These are phyloP conservation scores for Hirudinaria manillensis DNA, from an alignment of 2,888 invertebrate species.

Conservation along the genomic window DNA sequence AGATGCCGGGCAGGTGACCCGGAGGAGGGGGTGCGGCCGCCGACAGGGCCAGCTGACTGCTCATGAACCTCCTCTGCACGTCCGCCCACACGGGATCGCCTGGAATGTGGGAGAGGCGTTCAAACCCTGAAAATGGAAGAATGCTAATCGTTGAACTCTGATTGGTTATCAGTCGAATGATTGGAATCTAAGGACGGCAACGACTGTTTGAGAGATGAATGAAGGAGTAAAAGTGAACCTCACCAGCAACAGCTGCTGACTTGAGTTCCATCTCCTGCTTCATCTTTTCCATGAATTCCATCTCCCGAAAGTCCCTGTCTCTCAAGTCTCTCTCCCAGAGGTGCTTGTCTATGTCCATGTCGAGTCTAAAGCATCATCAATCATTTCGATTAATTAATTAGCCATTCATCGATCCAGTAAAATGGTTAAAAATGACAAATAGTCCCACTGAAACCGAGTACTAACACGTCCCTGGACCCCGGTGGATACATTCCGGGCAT, in stretches of 20 bases:
- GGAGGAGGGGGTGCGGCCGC: conserved; percentile 49
- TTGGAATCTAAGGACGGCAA: neutral
- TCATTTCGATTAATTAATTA: neutral
- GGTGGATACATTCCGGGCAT: conserved; percentile 66
- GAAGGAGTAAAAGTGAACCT: neutral
- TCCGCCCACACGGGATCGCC: conserved; percentile 70
- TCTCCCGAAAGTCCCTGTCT: conserved; percentile 62
- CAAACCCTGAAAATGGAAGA: conserved; percentile 42
- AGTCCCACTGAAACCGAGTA: neutral
- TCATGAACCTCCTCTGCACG: conserved; percentile 62
- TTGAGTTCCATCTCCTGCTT: conserved; percentile 75
- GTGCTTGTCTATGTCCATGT: conserved; percentile 66
- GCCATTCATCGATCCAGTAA: neutral
- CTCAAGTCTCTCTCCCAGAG: conserved; percentile 53
- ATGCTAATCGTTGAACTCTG: neutral
- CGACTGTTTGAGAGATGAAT: neutral
- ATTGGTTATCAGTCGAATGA: neutral
- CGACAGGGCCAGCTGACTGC: conserved; percentile 24
- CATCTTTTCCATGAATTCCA: conserved; percentile 71
- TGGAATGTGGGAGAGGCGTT: conserved; percentile 45
- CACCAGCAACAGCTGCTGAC: conserved; percentile 45
- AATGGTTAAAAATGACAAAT: neutral
- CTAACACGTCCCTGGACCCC: conserved; percentile 61
- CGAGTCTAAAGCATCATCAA: conserved; percentile 48
- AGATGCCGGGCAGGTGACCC: conserved; percentile 53